Conservation (phyloP, 35 echinoderm and acorn worm genomes). For the Eucidaris tribuloides region DNA sequence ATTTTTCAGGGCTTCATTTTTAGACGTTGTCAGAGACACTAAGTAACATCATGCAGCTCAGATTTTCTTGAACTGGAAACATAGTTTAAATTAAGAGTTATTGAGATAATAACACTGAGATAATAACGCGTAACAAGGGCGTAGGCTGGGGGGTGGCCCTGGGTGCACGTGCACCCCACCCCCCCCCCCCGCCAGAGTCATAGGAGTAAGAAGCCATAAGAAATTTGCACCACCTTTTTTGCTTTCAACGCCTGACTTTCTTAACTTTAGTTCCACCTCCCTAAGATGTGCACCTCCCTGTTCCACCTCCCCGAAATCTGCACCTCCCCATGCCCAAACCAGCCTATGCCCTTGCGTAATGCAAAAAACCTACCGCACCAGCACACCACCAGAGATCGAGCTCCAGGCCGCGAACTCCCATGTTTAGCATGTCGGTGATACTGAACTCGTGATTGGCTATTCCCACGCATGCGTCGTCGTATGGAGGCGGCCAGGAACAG, state of each 20-base stretch:
- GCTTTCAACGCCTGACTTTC: not conserved
- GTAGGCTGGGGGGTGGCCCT: too few species aligned
- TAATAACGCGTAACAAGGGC: too few species aligned
- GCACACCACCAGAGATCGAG: constrained; percentile 86
- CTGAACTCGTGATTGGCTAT: constrained; percentile 88
- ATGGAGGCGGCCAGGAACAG: constrained; percentile 78
- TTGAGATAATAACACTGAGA: too few species aligned
- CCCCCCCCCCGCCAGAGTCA: too few species aligned
- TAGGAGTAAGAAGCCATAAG: too few species aligned
- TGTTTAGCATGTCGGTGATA: constrained; percentile 80
- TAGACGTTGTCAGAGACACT: too few species aligned
- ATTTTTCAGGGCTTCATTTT: too few species aligned
- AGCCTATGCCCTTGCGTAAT: not conserved
- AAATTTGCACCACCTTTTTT: not conserved
- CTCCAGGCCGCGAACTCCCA: constrained; percentile 72
- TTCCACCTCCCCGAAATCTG: too few species aligned
- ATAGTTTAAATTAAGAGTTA: too few species aligned
- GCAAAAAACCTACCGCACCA: constrained; percentile 39
- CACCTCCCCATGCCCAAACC: not conserved
- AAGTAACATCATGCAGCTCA: too few species aligned
- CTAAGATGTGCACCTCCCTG: not conserved
- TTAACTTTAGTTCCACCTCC: not conserved
- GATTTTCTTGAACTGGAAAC: too few species aligned
- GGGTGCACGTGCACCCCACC: too few species aligned
- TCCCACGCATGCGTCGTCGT: constrained; percentile 40